These are phyloP conservation scores for Coregonus sp. DNA, from an alignment of 2,797 vertebrate genomes.

Conservation along the genomic window DNA sequence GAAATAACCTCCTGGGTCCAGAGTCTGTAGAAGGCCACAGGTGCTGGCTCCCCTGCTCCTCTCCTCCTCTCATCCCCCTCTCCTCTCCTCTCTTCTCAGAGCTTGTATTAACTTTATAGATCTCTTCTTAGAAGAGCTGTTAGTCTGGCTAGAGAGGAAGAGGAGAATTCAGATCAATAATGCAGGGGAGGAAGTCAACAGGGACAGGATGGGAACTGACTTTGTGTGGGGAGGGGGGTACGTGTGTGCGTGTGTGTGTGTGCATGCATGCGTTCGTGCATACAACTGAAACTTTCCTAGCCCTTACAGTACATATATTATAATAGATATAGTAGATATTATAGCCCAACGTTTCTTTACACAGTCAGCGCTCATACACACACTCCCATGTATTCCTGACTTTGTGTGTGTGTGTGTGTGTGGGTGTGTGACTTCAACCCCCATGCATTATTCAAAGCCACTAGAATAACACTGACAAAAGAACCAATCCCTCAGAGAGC, in stretches of 20 bases:
- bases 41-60: neutral
- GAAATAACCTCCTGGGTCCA: conserved; percentile 70
- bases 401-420: neutral
- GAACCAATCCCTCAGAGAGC: conserved; percentile 3
- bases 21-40: conserved; percentile 25
- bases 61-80: neutral
- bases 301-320: neutral
- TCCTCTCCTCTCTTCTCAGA: neutral
- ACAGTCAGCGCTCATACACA: no score
- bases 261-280: neutral
- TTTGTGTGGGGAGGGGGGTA: neutral
- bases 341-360: no score
- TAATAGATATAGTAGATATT: neutral
- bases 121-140: conserved; percentile 66
- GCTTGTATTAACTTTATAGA: conserved; percentile 74
- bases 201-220: conserved; percentile 35
- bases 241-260: neutral
- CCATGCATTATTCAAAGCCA: conserved; percentile 26
- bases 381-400: no score
- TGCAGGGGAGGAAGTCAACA: conserved; percentile 62
- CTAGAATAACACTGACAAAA: conserved; percentile 21
- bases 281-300: neutral
- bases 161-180: conserved; percentile 75
- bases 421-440: conserved; percentile 14
- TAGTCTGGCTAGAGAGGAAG: conserved; percentile 68